Base-by-base conservation (phyloP, 1,140 invertebrate genomes). In the Odontomachus brunneus region DNA sequence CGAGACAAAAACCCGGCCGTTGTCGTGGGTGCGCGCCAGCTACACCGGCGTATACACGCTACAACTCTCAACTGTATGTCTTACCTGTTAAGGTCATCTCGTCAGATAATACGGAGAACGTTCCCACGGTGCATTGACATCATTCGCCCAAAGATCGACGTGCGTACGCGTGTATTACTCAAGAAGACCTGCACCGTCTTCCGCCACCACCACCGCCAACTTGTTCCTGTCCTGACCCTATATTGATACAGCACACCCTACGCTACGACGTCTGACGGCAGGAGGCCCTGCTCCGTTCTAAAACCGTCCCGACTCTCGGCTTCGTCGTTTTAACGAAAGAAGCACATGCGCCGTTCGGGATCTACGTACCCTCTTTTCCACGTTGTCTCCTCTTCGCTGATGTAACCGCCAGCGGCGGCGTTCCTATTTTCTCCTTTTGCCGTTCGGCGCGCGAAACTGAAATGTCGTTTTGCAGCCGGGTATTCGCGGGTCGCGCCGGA, bases 11-110 rank as follows among this genome's bases (percentile, higher is more conserved):
- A n/a, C 53, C 48, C 12, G n/a, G 12, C 7, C 11, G 15, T 14
- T 2, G 26, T 57, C 26, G 12, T 38, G 15, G 17, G 14, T 33
- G 63, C 9, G 63, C 9, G 38, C 63, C 51, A 63, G 75, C 0
- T 80, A 29, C 7, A 63, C 57, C 24, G 72, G 57, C 44, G 65
- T 22, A 11, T 53, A 69, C 19, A 22, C 63, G 17, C 17, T 67
- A 78, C 26, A 29, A 75, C 57, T 81, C 82, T 85, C 51, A 65
- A 69, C 44, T n/a, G 26, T 49, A 48, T 4, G 11, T 63, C 85
- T 88, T 87, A 94, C 93, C 93, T 93, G 92, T 90, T 90, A 92
- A 89, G 88, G 91, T 93, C 93, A 94, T 94, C 88, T 90, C 88
- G 83, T 91, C 83, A 86, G 80, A 84, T 86, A 89, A 83, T 90